These are phyloP conservation scores for Canis aureus DNA, from an alignment of 2,113 vertebrate species.

Conservation along the genomic window DNA sequence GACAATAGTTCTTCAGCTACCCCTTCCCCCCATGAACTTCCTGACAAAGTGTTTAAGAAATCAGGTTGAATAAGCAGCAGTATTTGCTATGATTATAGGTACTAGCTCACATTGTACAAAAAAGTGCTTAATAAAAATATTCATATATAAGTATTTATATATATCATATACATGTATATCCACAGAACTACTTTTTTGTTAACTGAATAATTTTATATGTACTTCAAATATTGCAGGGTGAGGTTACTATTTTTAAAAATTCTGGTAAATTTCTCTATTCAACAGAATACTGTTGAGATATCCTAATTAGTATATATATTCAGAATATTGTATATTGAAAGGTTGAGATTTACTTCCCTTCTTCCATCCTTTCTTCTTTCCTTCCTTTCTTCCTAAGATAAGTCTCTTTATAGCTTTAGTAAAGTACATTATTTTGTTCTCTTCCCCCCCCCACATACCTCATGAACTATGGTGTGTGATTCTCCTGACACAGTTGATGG, in stretches of 20 bases:
- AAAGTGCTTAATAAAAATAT: neutral
- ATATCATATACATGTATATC: neutral
- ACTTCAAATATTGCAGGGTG: neutral
- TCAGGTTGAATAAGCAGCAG: neutral
- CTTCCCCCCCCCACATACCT: neutral
- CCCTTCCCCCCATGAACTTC: neutral
- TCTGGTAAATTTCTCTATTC: neutral
- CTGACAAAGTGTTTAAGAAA: slow-evolving; percentile 2
- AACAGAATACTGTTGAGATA: neutral
- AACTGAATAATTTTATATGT: slow-evolving; percentile 18
- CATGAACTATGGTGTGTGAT: neutral
- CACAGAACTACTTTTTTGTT: neutral
- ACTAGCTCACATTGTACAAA: neutral
- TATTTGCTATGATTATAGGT: neutral
- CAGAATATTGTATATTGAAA: neutral
- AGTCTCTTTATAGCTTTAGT: neutral
- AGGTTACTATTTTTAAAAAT: neutral
- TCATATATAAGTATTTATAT: neutral
- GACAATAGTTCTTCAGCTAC: neutral
- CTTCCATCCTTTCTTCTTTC: neutral
- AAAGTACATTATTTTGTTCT: neutral
- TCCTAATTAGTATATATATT: neutral
- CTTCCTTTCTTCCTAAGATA: neutral
- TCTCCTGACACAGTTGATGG: neutral
- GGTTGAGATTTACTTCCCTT: neutral